Evolutionary conservation across 1,140 invertebrate species (phyloP), one percentile per base, ranked within the genome.

Genomic region (Agrilus planipennis): DNA sequence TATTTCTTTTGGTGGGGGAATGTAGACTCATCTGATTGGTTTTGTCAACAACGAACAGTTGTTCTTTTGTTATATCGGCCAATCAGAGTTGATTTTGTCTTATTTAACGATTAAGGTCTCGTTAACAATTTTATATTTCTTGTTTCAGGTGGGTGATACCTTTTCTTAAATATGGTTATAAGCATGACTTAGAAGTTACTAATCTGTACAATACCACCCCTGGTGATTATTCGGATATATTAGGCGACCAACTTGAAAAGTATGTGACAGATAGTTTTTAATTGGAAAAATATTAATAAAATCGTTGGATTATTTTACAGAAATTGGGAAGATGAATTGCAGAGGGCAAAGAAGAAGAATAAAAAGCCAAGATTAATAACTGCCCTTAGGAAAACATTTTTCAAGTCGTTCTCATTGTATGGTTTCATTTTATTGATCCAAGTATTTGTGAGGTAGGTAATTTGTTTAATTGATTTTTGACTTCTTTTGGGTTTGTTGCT

Each of bases 191-290:
- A n/a, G 76, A 77, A 55, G 60, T 76, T 34, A 61, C 70, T 23
- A 81, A 85, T 61, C 65, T 86, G 12, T 81, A 74, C 51, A 70
- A 70, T 40, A 72, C 77, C n/a, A 68, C 79, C 39, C 71, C 75
- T 44, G 55, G 49, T 37, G 73, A 77, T 50, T 56, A 65, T 10
- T 76, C 75, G n/a, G 67, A 73, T 45, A 60, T 58, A 39, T 62
- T 79, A 12, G 75, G 73, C n/a, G 65, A 77, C 52, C 62, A 61
- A 32, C 57, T 79, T 5, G 75, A 79, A 67, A 69, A 63, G 76
- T 79, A 67, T 42, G 10, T 36, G 23, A 2, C n/a, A 45, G 22
- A 9, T 37, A n/a, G n/a, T n/a, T n/a, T n/a, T n/a, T n/a, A n/a
- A n/a, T n/a, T n/a, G n/a, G n/a, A n/a, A n/a, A n/a, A n/a, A n/a